Conservation (phyloP, 2,888 invertebrate species). For the Papilio demoleus region DNA sequence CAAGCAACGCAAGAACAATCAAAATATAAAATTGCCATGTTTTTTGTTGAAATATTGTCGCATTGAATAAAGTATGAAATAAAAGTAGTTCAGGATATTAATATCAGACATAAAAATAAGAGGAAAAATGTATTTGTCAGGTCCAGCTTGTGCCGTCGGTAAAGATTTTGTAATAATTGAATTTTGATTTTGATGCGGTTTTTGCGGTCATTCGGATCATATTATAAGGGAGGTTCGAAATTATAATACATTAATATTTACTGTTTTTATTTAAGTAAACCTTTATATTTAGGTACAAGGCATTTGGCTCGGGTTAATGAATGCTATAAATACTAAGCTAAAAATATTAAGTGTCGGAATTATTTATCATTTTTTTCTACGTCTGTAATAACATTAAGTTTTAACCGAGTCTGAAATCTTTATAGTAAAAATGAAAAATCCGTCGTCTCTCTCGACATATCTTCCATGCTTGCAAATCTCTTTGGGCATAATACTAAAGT, state of each 20-base stretch:
- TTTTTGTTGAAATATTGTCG: no score
- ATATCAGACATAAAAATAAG: not conserved
- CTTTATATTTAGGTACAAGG: not conserved
- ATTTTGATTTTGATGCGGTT: conserved; percentile 12
- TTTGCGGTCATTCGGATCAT: conserved; percentile 6
- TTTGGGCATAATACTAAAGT: not conserved
- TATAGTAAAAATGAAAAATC: no score
- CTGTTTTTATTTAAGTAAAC: not conserved
- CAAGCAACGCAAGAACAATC: no score
- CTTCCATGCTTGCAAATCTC: not conserved
- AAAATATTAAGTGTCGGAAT: no score
- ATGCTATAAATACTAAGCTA: conserved; percentile 1
- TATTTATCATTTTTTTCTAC: not conserved
- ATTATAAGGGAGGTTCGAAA: conserved; percentile 12
- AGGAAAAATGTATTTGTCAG: not conserved
- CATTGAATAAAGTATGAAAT: not conserved
- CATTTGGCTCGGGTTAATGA: not conserved
- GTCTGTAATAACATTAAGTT: not conserved
- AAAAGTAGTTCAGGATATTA: not conserved
- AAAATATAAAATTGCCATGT: no score
- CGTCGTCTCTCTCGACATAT: no score
- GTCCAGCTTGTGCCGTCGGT: conserved; percentile 8
- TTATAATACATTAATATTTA: conserved; percentile 20
- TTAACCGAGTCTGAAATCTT: no score
- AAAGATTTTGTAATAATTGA: not conserved